Evolutionary conservation across 2,113 vertebrate genomes (phyloP).

Genomic region (Neotoma lepida): DNA sequence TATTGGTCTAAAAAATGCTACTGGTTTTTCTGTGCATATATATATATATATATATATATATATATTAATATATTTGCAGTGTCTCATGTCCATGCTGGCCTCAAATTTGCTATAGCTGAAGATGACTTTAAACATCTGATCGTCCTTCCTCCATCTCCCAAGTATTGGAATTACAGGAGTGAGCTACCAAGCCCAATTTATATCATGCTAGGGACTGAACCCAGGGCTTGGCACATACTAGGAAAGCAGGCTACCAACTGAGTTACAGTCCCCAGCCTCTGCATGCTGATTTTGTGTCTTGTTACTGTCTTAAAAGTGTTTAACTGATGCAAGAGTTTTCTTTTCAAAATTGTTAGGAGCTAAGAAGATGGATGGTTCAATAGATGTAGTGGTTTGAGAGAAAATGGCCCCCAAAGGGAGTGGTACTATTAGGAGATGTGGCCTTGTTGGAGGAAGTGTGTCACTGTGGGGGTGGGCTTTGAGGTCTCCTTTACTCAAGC

Average conservation of each 20-base stretch:
- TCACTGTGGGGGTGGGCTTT: no score
- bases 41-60: no score
- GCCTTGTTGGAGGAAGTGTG: no score
- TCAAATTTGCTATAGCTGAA: background rate
- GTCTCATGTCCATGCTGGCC: background rate
- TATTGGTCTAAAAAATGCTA: background rate
- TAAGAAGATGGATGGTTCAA: background rate
- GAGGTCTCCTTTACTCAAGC: no score
- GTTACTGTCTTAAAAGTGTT: background rate
- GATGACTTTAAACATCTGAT: background rate
- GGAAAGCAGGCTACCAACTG: background rate
- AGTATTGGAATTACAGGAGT: background rate
- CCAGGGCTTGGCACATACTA: background rate
- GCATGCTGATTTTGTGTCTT: background rate
- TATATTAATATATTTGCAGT: no score
- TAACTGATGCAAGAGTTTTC: background rate
- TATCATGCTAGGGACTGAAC: background rate
- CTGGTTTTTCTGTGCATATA: background rate
- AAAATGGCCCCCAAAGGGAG: no score
- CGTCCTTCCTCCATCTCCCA: background rate
- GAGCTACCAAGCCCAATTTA: background rate
- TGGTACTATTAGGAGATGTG: no score
- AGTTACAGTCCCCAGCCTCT: background rate
- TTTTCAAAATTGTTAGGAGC: background rate
- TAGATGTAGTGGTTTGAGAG: no score